Evolutionary conservation across 2,113 vertebrate genomes (phyloP).

Genomic region (Lycaon pictus): DNA sequence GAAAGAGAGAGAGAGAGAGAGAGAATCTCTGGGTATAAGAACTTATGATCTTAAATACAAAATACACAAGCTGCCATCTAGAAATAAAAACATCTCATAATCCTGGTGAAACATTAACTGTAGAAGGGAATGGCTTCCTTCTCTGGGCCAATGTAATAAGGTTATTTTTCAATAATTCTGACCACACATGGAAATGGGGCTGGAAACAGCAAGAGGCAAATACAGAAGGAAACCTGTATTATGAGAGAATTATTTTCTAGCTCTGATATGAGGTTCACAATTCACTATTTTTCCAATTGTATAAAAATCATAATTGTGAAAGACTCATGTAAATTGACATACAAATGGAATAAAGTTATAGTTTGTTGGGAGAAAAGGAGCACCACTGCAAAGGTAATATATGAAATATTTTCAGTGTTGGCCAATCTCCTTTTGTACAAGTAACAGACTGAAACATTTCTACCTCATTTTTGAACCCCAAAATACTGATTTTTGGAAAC

Average conservation of each 20-base stretch:
- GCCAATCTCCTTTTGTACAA: neutral
- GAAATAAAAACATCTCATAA: neutral
- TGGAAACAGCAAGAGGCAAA: neutral
- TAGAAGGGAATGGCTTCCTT: neutral
- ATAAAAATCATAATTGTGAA: neutral
- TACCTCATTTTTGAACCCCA: neutral
- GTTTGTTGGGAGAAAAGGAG: neutral
- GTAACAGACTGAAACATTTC: neutral
- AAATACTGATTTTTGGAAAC: neutral
- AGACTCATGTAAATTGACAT: neutral
- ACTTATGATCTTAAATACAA: neutral
- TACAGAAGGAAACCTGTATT: neutral
- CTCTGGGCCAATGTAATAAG: neutral
- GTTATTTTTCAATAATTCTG: neutral
- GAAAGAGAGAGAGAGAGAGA: neutral
- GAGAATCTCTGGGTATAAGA: neutral
- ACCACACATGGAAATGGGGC: neutral
- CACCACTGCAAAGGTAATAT: neutral
- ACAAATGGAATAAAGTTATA: neutral
- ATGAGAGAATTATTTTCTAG: neutral
- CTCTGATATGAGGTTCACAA: neutral
- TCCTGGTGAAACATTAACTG: neutral
- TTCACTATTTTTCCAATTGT: neutral
- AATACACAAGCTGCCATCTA: neutral
- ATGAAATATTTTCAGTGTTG: neutral